A percentile compares a stretch with the other conserved stretches of the same genome.
Conservation (phyloP, 2,113 vertebrate species). For the Panthera leo region DNA sequence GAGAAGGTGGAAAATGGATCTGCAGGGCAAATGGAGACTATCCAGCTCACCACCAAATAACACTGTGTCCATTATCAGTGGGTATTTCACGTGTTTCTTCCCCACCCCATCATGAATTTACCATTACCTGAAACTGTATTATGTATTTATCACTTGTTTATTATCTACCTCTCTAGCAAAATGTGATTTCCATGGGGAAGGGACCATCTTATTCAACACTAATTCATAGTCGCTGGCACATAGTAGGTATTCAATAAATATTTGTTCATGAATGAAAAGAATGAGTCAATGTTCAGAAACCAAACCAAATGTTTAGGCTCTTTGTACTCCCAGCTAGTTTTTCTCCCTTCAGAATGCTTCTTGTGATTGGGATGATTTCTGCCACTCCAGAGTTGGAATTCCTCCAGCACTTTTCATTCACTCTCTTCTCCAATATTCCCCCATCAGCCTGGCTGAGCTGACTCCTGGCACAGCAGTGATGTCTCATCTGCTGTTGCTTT, state of each 20-base stretch:
- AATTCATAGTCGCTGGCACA: not conserved
- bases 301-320: not conserved
- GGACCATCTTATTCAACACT: not conserved
- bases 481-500: not conserved
- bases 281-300: not conserved
- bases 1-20: not conserved
- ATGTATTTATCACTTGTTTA: not conserved
- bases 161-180: not conserved
- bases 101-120: not conserved
- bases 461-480: fast-evolving
- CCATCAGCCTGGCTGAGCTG: not conserved
- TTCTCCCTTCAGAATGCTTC: not conserved
- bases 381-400: not conserved
- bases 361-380: not conserved
- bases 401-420: no score
- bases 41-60: not conserved
- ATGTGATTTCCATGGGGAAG: not conserved
- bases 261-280: not conserved
- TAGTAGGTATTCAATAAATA: not conserved
- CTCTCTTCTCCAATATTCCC: not conserved
- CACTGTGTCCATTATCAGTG: no score
- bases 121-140: not conserved
- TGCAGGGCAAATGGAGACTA: not conserved
- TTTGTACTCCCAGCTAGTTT: not conserved
- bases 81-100: not conserved